These are phyloP conservation scores for Alcis repandata DNA, from an alignment of 2,888 invertebrate genomes.

Conservation along the genomic window DNA sequence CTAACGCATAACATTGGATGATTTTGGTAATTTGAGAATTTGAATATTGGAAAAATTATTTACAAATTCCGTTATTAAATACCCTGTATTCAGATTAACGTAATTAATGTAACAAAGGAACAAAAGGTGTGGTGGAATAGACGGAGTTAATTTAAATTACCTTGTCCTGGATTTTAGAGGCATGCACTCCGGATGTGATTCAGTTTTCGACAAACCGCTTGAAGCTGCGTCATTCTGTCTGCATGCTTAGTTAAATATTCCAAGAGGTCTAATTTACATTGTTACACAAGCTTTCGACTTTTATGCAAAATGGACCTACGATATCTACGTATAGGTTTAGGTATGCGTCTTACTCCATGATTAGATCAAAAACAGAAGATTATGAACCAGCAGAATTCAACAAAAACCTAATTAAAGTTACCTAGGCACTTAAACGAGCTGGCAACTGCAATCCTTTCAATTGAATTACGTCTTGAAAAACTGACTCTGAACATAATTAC, in stretches of 20 bases:
- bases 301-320: not conserved
- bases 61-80: too few species aligned
- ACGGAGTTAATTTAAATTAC: slow-evolving; percentile 25
- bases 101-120: slow-evolving; percentile 14
- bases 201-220: slow-evolving; percentile 16
- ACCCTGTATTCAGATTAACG: not conserved
- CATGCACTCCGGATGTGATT: slow-evolving; percentile 31
- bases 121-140: slow-evolving; percentile 19
- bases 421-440: slow-evolving; percentile 42
- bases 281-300: slow-evolving; percentile 5
- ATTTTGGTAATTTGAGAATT: too few species aligned
- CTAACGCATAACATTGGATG: too few species aligned
- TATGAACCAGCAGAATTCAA: not conserved
- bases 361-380: not conserved
- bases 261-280: slow-evolving; percentile 8
- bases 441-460: slow-evolving; percentile 45
- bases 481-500: slow-evolving; percentile 50
- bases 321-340: too few species aligned
- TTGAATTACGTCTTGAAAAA: slow-evolving; percentile 56
- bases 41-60: too few species aligned
- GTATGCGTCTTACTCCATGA: not conserved
- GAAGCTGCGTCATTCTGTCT: slow-evolving; percentile 21
- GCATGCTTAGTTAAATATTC: slow-evolving; percentile 1
- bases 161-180: slow-evolving; percentile 27
- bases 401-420: slow-evolving; percentile 36